phyloP scores from a whole-genome alignment of 2,888 invertebrate species.

The Athripsodes cinereus region DNA sequence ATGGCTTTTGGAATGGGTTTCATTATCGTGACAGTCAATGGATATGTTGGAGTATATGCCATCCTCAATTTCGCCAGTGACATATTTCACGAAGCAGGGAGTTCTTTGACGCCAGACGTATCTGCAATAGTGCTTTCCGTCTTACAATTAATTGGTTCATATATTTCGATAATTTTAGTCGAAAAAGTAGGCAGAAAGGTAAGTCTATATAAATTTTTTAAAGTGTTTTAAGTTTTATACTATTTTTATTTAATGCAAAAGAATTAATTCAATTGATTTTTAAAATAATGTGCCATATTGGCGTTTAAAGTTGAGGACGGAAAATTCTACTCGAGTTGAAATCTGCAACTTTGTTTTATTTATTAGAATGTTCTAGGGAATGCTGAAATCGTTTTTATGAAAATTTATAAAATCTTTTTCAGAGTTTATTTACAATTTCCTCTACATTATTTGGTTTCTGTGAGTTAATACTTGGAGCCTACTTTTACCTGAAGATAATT shows the following conservation, averaged over 20 bases:
- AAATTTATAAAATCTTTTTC: background rate
- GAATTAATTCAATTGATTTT: too few species aligned
- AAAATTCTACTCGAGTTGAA: too few species aligned
- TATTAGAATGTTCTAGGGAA: too few species aligned
- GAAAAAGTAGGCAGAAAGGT: conserved; percentile 19
- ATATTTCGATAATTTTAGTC: conserved; percentile 14
- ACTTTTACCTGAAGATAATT: conserved; percentile 29
- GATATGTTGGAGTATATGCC: conserved; percentile 35
- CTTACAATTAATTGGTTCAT: conserved; percentile 15
- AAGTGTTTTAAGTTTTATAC: too few species aligned
- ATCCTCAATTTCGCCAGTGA: conserved; percentile 33
- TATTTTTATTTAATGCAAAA: too few species aligned
- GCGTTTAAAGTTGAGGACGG: too few species aligned
- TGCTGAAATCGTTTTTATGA: too few species aligned
- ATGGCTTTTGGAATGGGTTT: conserved; percentile 31
- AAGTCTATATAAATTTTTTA: too few species aligned
- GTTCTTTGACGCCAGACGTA: conserved; percentile 9
- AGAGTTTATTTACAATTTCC: conserved; percentile 36
- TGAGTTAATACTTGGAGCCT: conserved; percentile 30
- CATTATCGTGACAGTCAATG: conserved; percentile 32
- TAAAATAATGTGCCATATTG: too few species aligned
- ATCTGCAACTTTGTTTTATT: too few species aligned
- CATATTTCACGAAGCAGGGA: conserved; percentile 28
- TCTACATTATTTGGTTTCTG: conserved; percentile 31
- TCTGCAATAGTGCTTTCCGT: conserved; percentile 14